Evolutionary conservation across 1,140 invertebrate genomes (phyloP).

Genomic region (Cataglyphis hispanica): DNA sequence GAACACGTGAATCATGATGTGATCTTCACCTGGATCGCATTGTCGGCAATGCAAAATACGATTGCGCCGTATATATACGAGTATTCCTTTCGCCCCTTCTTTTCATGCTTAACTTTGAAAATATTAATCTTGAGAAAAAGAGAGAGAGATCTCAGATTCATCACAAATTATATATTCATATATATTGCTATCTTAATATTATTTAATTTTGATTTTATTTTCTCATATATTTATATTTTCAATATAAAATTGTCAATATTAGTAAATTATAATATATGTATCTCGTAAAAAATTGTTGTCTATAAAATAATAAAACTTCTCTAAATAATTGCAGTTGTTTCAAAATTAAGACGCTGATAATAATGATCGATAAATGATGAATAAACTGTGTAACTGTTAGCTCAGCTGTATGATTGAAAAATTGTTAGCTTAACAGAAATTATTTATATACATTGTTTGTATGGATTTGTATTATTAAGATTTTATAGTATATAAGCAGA

Average conservation of each 20-base stretch:
- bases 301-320: not conserved
- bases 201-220: not conserved
- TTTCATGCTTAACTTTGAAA: not conserved
- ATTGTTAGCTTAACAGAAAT: not conserved
- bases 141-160: not conserved
- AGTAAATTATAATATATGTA: not conserved
- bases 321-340: not conserved
- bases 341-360: not conserved
- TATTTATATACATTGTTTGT: not conserved
- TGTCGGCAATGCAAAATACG: constrained; percentile 22
- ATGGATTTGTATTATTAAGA: not conserved
- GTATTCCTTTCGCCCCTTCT: not conserved
- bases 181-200: not conserved
- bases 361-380: not conserved
- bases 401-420: not conserved
- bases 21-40: constrained; percentile 60
- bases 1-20: constrained; percentile 55
- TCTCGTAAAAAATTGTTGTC: not conserved
- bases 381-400: not conserved
- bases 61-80: constrained; percentile 8
- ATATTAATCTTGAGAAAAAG: not conserved
- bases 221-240: not conserved
- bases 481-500: not conserved
- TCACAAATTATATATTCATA: not conserved
- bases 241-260: constrained; percentile 4